A percentile compares a stretch with the other conserved stretches of the same genome.
These are phyloP conservation scores for Hedya salicella DNA, from an alignment of 2,888 invertebrate genomes.

Conservation along the genomic window DNA sequence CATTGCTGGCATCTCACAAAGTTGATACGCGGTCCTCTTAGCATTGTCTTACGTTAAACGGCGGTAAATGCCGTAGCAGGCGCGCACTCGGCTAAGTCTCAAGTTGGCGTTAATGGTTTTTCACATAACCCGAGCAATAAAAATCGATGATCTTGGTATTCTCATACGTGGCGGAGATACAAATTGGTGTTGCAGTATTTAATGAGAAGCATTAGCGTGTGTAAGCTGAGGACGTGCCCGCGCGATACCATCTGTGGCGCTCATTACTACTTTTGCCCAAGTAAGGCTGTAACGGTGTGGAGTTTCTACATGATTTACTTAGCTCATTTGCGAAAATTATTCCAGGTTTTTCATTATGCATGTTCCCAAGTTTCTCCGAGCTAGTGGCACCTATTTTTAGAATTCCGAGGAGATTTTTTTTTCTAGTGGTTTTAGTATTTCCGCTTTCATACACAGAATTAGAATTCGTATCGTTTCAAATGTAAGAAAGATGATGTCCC, in stretches of 20 bases:
- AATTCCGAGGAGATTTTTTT: no score
- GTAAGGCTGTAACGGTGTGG: constrained; percentile 57
- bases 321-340: constrained; percentile 56
- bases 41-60: not conserved
- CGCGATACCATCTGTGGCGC: constrained; percentile 64
- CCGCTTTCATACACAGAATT: no score
- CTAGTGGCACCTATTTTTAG: no score
- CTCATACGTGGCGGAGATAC: constrained; percentile 61
- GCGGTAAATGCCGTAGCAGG: not conserved
- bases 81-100: not conserved
- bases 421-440: no score
- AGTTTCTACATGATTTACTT: constrained; percentile 63
- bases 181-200: constrained; percentile 66
- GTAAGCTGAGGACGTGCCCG: constrained; percentile 55
- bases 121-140: constrained; percentile 44
- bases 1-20: not conserved
- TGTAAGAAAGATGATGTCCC: no score
- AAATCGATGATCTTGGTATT: constrained; percentile 51
- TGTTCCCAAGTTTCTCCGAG: constrained; percentile 1
- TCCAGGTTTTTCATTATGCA: constrained; percentile 43
- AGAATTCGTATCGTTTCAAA: no score
- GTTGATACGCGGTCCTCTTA: not conserved
- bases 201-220: constrained; percentile 70
- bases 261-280: constrained; percentile 68
- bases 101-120: constrained; percentile 7